phyloP scores from a whole-genome alignment of 2,113 vertebrate species.

The Heptranchias perlo region DNA sequence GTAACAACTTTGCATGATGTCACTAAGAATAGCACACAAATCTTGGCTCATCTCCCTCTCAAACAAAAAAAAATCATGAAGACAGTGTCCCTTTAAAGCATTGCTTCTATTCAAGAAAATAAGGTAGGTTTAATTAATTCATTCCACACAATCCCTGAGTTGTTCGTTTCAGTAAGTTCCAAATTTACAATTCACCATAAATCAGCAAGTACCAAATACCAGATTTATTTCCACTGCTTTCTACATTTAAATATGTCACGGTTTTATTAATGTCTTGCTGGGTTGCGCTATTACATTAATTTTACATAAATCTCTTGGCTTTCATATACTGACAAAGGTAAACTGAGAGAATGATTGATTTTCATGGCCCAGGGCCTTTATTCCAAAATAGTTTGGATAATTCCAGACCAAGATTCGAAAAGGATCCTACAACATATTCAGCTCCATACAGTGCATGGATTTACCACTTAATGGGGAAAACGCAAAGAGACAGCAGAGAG shows the following conservation, averaged over 20 bases:
- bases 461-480: not conserved
- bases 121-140: slow-evolving; percentile 4
- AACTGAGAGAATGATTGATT: not conserved
- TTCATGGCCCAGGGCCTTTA: not conserved
- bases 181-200: not conserved
- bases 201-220: not conserved
- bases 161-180: slow-evolving; percentile 3
- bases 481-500: not conserved
- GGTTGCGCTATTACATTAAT: slow-evolving; percentile 10
- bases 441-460: not conserved
- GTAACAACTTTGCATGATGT: not conserved
- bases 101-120: not conserved
- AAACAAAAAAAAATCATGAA: not conserved
- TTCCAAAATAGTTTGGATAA: not conserved
- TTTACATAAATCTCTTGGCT: not conserved
- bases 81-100: not conserved
- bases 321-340: not conserved
- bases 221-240: slow-evolving; percentile 14
- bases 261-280: slow-evolving; percentile 22
- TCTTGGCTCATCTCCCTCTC: not conserved
- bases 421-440: not conserved
- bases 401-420: not conserved
- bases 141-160: not conserved
- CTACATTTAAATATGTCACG: not conserved
- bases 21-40: not conserved